Percentiles rank a stretch among this genome's conserved stretches.
Evolutionary conservation across 92 coral and sea anemone genomes (phyloP).

Genomic region (Phenganax marumi): DNA sequence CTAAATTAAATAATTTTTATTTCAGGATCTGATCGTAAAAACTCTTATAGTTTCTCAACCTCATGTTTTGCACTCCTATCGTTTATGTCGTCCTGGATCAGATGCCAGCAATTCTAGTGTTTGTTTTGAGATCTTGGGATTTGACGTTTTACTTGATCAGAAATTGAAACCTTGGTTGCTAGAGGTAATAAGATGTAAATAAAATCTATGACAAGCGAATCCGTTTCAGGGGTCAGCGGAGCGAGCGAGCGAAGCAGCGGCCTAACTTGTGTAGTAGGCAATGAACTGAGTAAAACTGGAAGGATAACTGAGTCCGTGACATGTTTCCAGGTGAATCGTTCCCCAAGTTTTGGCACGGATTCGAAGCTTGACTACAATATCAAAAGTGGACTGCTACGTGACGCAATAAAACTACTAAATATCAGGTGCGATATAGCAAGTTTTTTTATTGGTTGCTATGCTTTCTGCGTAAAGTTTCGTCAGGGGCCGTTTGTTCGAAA

Average conservation of each 20-base stretch:
- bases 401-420: constrained; percentile 80
- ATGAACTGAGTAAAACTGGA: not conserved
- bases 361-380: constrained; percentile 84
- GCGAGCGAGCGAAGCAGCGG: too few relatives aligned
- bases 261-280: too few relatives aligned
- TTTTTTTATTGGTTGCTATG: not conserved
- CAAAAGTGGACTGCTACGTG: constrained; percentile 84
- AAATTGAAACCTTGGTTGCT: constrained; percentile 91
- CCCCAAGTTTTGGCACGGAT: constrained; percentile 98
- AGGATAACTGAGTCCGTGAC: not conserved
- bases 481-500: too few relatives aligned
- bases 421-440: constrained; percentile 63
- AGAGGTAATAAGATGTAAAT: constrained; percentile 60
- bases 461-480: too few relatives aligned
- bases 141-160: constrained; percentile 82
- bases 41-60: constrained; percentile 91
- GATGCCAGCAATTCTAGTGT: constrained; percentile 81
- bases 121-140: constrained; percentile 91
- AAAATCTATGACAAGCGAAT: not conserved
- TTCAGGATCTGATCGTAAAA: constrained; percentile 87
- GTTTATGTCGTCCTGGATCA: constrained; percentile 91
- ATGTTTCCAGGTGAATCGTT: constrained; percentile 77
- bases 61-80: constrained; percentile 88
- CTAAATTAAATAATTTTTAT: not conserved
- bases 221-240: not conserved